phyloP scores from a whole-genome alignment of 2,888 invertebrate genomes.

The Lutraria lutraria region DNA sequence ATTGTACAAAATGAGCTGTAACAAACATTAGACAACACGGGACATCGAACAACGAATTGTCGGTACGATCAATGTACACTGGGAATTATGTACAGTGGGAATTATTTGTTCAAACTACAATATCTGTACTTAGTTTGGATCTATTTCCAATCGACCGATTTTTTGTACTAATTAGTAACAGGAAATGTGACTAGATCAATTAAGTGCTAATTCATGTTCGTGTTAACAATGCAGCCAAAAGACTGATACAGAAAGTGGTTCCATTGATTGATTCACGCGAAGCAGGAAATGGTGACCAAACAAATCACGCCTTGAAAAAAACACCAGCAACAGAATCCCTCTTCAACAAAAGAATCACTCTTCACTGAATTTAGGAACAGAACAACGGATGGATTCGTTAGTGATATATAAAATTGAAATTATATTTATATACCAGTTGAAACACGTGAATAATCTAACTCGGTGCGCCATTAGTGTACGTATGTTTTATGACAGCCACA shows the following conservation, averaged over 20 bases:
- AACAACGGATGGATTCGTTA: neutral
- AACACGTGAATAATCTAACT: neutral
- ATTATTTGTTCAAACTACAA: neutral
- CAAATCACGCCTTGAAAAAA: neutral
- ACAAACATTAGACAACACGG: neutral
- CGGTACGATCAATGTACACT: neutral
- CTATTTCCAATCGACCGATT: neutral
- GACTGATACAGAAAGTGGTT: neutral
- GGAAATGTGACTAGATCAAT: slow-evolving; percentile 16
- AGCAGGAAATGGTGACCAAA: neutral
- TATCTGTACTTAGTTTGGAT: neutral
- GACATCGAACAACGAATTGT: neutral
- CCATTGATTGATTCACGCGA: neutral
- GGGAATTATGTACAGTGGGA: neutral
- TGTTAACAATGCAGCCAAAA: neutral
- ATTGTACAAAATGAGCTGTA: neutral
- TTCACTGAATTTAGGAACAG: neutral
- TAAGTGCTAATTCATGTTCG: neutral
- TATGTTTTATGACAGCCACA: neutral
- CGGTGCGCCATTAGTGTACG: neutral
- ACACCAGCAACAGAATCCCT: neutral
- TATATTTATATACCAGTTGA: neutral
- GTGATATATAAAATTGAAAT: neutral
- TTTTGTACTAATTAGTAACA: neutral
- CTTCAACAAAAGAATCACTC: neutral